Evolutionary conservation across 2,113 vertebrate genomes (phyloP), one percentile per base, ranked within the genome.

Genomic region (Sander vitreus): DNA sequence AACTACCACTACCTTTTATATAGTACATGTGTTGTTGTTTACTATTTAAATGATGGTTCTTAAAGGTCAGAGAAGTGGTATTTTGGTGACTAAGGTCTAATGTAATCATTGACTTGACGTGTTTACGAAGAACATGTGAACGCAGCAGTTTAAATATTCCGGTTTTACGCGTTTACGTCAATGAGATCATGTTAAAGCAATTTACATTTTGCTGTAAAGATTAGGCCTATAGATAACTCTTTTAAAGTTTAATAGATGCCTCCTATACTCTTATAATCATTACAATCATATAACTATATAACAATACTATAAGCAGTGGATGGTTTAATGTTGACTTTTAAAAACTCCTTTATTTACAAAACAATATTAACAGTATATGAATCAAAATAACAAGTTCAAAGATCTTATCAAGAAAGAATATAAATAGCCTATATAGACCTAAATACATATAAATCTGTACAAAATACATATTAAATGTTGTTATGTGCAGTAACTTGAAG

Each of bases 101-200:
- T 39, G 21, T 6, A 1, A 10, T 11, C 0, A 12, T 1, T 7
- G 7, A 50, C 1, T 0, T 0, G 30, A 3, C 0, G 1, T 0
- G 13, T 86, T 84, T 80, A 83, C 89, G 45, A 14, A 25, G n/a
- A 47, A 39, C 1, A n/a, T 0, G 0, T 89, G 81, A 93, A 92
- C 12, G 76, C 68, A 53, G 10, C 88, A 54, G 13, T 47, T 27
- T n/a, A 16, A 62, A 67, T 82, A 78, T 92, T 93, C 91, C 85
- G 84, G 89, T 62, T 90, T 89, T 53, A 67, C 55, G 69, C 76
- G 65, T 90, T 89, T 53, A 67, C 55, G 69, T 78, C 23, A 75
- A 36, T 43, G 12, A 43, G 39, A 21, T 50, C 5, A 63, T 12
- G 18, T 50, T 77, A 19, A 73, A 58, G 14, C 1, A 50, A 81